A percentile compares a stretch with the other conserved stretches of the same genome.
phyloP scores from a whole-genome alignment of 2,797 vertebrate genomes.

The Tragelaphus eurycerus region DNA sequence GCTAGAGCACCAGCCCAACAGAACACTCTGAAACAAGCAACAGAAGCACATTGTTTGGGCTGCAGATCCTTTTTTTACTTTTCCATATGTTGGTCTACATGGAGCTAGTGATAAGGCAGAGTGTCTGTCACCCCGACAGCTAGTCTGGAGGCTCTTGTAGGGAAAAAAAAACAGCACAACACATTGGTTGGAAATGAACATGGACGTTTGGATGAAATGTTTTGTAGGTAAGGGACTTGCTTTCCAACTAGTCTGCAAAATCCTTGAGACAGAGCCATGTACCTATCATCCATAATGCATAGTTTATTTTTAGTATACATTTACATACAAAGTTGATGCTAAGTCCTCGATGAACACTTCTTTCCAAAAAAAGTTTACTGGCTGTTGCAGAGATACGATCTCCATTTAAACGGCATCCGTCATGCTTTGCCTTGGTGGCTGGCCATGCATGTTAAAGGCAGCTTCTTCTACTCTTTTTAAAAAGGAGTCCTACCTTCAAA shows the following conservation, averaged over 20 bases:
- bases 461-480: constrained; percentile 40
- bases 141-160: constrained; percentile 66
- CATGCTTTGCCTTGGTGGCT: constrained; percentile 58
- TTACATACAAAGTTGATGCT: constrained; percentile 75
- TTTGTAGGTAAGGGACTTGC: constrained; percentile 73
- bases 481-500: constrained; percentile 33
- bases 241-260: constrained; percentile 67
- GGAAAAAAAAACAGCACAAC: constrained; percentile 10
- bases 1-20: constrained; percentile 68
- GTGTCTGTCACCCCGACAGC: constrained; percentile 75
- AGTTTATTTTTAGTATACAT: constrained; percentile 73
- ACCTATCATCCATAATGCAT: constrained; percentile 70
- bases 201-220: constrained; percentile 66
- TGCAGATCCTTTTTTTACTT: constrained; percentile 73
- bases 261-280: constrained; percentile 66
- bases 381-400: constrained; percentile 63
- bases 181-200: constrained; percentile 72
- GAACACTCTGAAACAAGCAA: constrained; percentile 67
- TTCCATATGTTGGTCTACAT: constrained; percentile 77
- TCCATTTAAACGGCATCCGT: constrained; percentile 66
- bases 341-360: constrained; percentile 70
- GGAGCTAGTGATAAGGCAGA: constrained; percentile 73
- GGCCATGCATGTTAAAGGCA: constrained; percentile 73
- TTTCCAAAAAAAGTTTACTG: constrained; percentile 75
- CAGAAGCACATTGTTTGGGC: constrained; percentile 76